A percentile compares a stretch with the other conserved stretches of the same genome.
Evolutionary conservation across 2,113 vertebrate genomes (phyloP).

Genomic region (Pseudopipra pipra): DNA sequence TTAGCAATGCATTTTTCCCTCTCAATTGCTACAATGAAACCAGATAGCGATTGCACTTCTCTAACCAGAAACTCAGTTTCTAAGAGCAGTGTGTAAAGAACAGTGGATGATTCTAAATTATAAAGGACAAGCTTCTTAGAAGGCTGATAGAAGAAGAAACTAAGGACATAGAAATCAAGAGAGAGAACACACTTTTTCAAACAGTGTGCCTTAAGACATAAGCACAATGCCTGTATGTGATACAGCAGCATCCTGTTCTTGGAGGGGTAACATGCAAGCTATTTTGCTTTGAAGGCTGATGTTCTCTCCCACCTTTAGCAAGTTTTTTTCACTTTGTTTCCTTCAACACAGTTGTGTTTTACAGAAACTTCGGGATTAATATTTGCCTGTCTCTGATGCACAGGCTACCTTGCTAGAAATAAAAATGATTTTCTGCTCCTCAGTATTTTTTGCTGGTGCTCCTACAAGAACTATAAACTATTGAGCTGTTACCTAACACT

Average conservation of each 20-base stretch:
- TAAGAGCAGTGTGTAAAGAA: background rate
- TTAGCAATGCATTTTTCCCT: background rate
- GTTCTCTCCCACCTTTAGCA: background rate
- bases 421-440: background rate
- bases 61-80: background rate
- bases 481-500: background rate
- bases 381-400: background rate
- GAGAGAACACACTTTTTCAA: background rate
- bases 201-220: background rate
- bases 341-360: background rate
- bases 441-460: background rate
- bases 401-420: background rate
- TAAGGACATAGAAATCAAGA: background rate
- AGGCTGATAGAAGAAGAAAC: background rate
- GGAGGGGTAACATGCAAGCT: background rate
- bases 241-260: background rate
- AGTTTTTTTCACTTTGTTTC: background rate
- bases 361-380: background rate
- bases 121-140: background rate
- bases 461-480: background rate
- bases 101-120: background rate
- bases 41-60: background rate
- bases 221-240: accelerated
- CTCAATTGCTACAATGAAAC: background rate
- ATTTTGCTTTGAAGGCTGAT: background rate